Evolutionary conservation across 2,113 vertebrate genomes (phyloP).

Genomic region (Mustela lutreola): DNA sequence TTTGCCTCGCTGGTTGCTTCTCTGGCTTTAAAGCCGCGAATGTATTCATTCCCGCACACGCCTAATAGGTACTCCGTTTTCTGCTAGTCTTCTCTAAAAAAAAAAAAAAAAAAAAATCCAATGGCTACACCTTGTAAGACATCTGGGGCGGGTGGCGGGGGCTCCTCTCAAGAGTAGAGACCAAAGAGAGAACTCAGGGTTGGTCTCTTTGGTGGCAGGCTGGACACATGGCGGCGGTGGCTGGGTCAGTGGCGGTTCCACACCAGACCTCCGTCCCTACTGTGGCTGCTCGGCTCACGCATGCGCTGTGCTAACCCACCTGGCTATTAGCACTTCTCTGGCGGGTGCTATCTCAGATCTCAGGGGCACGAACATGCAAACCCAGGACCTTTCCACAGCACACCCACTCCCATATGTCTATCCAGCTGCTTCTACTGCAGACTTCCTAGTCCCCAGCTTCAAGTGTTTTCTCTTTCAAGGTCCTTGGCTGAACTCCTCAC

Average conservation of each 20-base stretch:
- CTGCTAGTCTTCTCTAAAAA: not conserved
- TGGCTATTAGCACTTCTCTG: not conserved
- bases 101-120: not conserved
- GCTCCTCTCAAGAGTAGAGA: not conserved
- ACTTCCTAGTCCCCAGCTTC: not conserved
- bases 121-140: not conserved
- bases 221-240: not conserved
- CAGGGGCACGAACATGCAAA: not conserved
- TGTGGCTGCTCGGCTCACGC: not conserved
- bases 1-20: not conserved
- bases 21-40: not conserved
- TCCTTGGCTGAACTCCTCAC: not conserved
- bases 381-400: not conserved
- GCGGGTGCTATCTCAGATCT: not conserved
- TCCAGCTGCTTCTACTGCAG: not conserved
- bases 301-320: no score
- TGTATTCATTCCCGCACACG: not conserved
- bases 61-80: not conserved
- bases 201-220: not conserved
- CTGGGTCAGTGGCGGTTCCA: not conserved
- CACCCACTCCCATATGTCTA: no score
- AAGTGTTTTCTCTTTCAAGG: conserved; percentile 2
- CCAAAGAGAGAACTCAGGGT: not conserved
- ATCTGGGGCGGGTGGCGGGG: not conserved
- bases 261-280: accelerated